A percentile compares a stretch with the other conserved stretches of the same genome.
These are phyloP conservation scores for Eira barbara DNA, from an alignment of 2,113 vertebrate genomes.

Conservation along the genomic window DNA sequence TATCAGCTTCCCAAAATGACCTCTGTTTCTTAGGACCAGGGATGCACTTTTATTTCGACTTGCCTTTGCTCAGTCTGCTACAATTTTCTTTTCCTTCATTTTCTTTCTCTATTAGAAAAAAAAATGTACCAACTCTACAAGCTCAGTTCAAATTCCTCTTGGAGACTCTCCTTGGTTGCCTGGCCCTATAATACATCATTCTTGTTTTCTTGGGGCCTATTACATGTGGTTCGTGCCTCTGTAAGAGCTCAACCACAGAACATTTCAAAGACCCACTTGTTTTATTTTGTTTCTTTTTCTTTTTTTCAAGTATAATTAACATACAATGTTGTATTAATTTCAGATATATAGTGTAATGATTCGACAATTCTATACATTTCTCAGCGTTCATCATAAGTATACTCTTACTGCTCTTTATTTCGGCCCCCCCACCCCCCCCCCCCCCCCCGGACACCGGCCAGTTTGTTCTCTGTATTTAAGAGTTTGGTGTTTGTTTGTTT, in stretches of 20 bases:
- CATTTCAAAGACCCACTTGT: background rate
- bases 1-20: background rate
- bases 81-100: constrained; percentile 11
- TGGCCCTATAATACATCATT: background rate
- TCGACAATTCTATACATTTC: background rate
- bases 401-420: background rate
- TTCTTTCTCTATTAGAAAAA: background rate
- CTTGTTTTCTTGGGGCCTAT: background rate
- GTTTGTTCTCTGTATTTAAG: background rate
- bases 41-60: background rate
- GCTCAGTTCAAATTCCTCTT: background rate
- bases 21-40: background rate
- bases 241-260: background rate
- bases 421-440: too few species aligned
- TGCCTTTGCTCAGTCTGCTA: background rate
- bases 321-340: background rate
- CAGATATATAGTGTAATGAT: background rate
- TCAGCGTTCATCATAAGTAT: background rate
- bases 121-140: background rate
- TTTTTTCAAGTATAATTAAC: background rate
- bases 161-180: background rate
- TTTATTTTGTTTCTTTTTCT: background rate
- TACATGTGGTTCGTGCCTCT: background rate
- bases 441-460: background rate
- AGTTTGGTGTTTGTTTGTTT: background rate